Conservation (phyloP, 2,888 invertebrate species). For the Aleiodes leptofemur region DNA sequence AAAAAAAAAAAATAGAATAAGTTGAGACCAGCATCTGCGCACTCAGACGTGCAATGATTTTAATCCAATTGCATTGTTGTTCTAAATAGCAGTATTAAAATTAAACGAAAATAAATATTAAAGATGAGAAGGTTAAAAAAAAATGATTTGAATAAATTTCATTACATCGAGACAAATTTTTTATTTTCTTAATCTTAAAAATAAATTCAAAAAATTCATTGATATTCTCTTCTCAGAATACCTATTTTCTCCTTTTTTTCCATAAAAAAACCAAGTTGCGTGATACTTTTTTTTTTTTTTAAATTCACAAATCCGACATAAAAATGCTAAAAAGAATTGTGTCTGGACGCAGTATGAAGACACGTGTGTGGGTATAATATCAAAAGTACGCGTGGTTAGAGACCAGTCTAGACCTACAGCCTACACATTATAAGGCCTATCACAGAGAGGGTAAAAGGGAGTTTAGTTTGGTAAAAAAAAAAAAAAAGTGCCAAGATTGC, state of each 20-base stretch:
- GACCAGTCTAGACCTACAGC: constrained; percentile 31
- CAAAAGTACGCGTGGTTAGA: constrained; percentile 23
- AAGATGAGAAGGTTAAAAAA: neutral
- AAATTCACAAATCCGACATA: neutral
- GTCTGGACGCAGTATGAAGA: constrained; percentile 8
- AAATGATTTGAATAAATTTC: neutral
- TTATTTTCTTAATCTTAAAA: too few species aligned
- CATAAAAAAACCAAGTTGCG: neutral
- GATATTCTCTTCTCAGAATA: too few species aligned
- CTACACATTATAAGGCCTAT: neutral
- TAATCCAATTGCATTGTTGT: constrained; percentile 67
- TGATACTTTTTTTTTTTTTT: constrained; percentile 21
- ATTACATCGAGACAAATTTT: neutral
- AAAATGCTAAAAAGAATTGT: neutral
- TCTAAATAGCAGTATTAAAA: neutral
- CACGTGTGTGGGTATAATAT: constrained; percentile 26
- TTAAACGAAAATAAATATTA: neutral
- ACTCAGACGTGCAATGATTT: constrained; percentile 54
- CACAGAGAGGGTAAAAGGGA: neutral
- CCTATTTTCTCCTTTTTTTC: neutral
- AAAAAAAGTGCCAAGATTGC: constrained; percentile 11
- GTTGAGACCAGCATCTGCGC: constrained; percentile 38
- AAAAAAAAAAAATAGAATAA: constrained; percentile 3
- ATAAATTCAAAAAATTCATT: too few species aligned
- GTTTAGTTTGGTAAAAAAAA: neutral